These are phyloP conservation scores for Gnathonemus longibarbis DNA, from an alignment of 2,113 vertebrate species.

Conservation along the genomic window DNA sequence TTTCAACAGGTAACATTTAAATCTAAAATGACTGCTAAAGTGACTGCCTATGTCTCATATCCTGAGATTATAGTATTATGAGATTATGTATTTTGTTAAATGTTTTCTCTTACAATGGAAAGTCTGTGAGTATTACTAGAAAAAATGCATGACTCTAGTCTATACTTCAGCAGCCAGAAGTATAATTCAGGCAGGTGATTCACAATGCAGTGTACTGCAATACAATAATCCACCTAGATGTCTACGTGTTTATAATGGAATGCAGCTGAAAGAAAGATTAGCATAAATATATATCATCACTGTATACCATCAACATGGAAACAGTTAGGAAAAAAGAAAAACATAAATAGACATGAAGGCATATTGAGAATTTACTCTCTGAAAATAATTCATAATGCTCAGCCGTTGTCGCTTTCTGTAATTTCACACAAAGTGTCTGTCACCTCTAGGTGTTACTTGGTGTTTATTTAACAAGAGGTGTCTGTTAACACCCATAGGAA, in stretches of 20 bases:
- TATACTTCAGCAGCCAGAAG: not conserved
- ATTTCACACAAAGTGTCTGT: not conserved
- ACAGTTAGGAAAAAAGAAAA: not conserved
- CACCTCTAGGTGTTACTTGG: not conserved
- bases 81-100: not conserved
- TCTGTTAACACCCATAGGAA: slow-evolving; percentile 40
- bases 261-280: not conserved
- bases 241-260: not conserved
- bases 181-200: not conserved
- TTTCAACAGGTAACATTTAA: not conserved
- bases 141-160: not conserved
- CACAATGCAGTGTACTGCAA: not conserved
- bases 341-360: not conserved
- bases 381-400: not conserved
- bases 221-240: not conserved
- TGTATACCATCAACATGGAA: not conserved
- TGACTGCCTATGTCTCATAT: not conserved
- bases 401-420: not conserved
- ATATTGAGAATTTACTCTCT: not conserved
- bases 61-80: not conserved
- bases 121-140: not conserved
- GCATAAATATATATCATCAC: not conserved
- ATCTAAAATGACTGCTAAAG: not conserved
- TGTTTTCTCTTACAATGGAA: not conserved
- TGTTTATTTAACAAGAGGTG: slow-evolving; percentile 19